These are phyloP conservation scores for Odocoileus hemionus DNA, from an alignment of 2,113 vertebrate species.

Conservation along the genomic window DNA sequence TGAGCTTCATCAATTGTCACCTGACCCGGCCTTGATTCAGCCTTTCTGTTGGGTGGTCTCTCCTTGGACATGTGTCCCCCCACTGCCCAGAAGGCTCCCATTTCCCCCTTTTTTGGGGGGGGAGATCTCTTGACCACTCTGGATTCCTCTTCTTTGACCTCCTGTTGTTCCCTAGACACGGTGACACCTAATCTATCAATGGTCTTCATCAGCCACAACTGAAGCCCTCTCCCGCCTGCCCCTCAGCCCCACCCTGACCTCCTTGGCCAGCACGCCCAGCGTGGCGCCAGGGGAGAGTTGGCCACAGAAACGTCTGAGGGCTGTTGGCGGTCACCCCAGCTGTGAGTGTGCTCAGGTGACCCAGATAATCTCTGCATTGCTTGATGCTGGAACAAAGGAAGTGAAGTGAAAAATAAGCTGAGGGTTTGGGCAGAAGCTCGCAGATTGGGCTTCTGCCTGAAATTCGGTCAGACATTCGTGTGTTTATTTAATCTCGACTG, in stretches of 20 bases:
- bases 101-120: fast-evolving
- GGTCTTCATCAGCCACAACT: neutral
- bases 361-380: neutral
- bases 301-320: neutral
- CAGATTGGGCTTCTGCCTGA: neutral
- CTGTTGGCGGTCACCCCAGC: neutral
- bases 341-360: neutral
- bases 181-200: neutral
- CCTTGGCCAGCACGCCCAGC: fast-evolving
- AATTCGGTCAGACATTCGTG: fast-evolving
- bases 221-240: neutral
- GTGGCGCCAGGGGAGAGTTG: neutral
- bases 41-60: neutral
- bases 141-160: neutral
- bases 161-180: neutral
- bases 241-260: neutral
- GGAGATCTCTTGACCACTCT: neutral
- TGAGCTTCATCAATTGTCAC: neutral
- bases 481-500: neutral
- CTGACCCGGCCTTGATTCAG: neutral
- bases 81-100: neutral
- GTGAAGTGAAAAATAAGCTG: neutral
- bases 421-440: neutral
- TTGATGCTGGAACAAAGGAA: neutral
- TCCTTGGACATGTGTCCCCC: neutral